Base-by-base conservation (phyloP, 2,888 invertebrate species). In the Trachelus troglodyta region DNA sequence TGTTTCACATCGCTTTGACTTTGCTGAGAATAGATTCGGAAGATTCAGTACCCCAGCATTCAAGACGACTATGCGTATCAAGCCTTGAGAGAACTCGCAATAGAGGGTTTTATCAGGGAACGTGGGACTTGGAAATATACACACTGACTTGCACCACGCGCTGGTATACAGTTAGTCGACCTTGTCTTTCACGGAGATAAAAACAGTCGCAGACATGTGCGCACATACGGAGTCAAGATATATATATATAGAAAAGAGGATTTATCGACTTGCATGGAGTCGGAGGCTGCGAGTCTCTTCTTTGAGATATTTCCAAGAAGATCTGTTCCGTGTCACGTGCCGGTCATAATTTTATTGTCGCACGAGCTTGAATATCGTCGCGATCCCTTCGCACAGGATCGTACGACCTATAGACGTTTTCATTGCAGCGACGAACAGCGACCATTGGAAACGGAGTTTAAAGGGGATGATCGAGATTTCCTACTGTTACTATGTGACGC, bases 151-250 rank as follows among this genome's bases (percentile, higher is more conserved):
- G 56, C 71, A 33, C 71, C 71, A 71, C 71, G 35, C n/a, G 37
- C 35, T 33, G 74, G 82, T 79, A 83, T 87, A 89, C 89, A 87
- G 89, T 89, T 89, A 89, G 85, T 87, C 88, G 89, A 88, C 89
- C 89, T 89, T 89, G 89, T 85, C 86, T 87, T 83, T 84, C 79
- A 78, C 81, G 84, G 79, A 81, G 81, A 85, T 82, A 84, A 86
- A 86, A 84, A 74, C 31, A 34, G 56, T 56, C 56, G 9, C 56
- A 56, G 56, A 56, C 56, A 56, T 23, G 56, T 23, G 56, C 56
- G 56, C 56, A 56, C 56, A 56, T 56, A 56, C 15, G 23, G 56
- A 23, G 56, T 56, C 56, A 56, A 40, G 40, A 15, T 40, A 40
- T 37, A 37, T 37, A 15, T 40, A 1, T 33, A 33, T 15, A 71